Base-by-base conservation (phyloP, 1,140 invertebrate genomes). In the Conopomorpha cramerella region DNA sequence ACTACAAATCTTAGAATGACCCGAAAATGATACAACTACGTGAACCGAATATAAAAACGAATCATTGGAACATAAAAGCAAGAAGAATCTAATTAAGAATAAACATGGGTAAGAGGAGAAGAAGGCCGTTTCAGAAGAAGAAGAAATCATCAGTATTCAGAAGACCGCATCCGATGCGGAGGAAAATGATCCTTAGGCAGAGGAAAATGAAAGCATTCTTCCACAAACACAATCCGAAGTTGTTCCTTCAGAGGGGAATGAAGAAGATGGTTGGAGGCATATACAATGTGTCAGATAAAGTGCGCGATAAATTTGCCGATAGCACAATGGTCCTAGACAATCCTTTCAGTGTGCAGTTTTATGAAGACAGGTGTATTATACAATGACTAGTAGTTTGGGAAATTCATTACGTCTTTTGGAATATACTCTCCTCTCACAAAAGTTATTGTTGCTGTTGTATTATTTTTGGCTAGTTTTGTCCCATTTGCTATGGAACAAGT, bases 61-160 rank as follows among this genome's bases (percentile, higher is more conserved):
- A n/a, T n/a, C n/a, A n/a, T n/a, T n/a, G n/a, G n/a, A n/a, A n/a
- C n/a, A n/a, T n/a, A n/a, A n/a, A n/a, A n/a, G n/a, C n/a, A n/a
- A n/a, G n/a, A n/a, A n/a, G n/a, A n/a, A n/a, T n/a, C n/a, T n/a
- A n/a, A n/a, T n/a, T n/a, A n/a, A n/a, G n/a, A n/a, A n/a, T n/a
- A n/a, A n/a, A n/a, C 30, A 67, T 62, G 60, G 59, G 49, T 8
- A 63, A 53, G 26, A 41, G 46, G 10, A 52, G 40, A 19, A 41
- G 57, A 36, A 50, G 48, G 45, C 52, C 60, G 8, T 64, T 67
- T 14, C 52, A 49, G 4, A 60, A 51, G 36, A 58, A 45, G 34
- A 67, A 67, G 36, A n/a, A n/a, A n/a, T 23, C 45, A 19, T 65
- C 61, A 1, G 48, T 68, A 2, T 70, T 65, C 43, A 62, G 59